phyloP scores from a whole-genome alignment of 1,140 invertebrate genomes.

The Pseudomyrmex concolor region DNA sequence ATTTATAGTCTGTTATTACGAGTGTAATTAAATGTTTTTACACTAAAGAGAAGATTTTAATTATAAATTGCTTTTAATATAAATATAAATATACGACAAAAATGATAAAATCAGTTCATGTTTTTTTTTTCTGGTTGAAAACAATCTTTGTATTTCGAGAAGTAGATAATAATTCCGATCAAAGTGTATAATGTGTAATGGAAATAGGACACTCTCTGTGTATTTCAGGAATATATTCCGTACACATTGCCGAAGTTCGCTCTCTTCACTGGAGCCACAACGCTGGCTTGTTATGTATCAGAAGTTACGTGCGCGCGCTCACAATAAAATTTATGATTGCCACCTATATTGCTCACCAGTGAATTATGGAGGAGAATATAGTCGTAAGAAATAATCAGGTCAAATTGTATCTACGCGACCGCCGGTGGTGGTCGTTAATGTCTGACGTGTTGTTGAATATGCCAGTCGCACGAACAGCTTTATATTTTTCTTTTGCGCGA shows the following conservation, averaged over 20 bases:
- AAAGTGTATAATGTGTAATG: background rate
- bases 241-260: background rate
- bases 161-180: background rate
- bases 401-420: slow-evolving; percentile 37
- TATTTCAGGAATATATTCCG: background rate
- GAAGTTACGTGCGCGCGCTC: background rate
- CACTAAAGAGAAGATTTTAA: background rate
- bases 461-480: background rate
- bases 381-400: slow-evolving; percentile 48
- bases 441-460: slow-evolving; percentile 21
- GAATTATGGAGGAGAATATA: slow-evolving; percentile 37
- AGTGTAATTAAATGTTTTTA: background rate
- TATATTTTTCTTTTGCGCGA: background rate
- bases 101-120: too few relatives aligned
- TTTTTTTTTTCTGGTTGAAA: too few relatives aligned
- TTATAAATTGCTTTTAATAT: background rate
- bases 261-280: background rate
- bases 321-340: slow-evolving; percentile 47
- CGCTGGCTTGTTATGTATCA: slow-evolving; percentile 27
- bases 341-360: slow-evolving; percentile 19
- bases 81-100: too few relatives aligned
- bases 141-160: too few relatives aligned
- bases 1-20: background rate
- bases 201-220: background rate
- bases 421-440: slow-evolving; percentile 20